Conservation (phyloP, 2,888 invertebrate genomes). For the Bursaphelenchus okinawaensis region DNA sequence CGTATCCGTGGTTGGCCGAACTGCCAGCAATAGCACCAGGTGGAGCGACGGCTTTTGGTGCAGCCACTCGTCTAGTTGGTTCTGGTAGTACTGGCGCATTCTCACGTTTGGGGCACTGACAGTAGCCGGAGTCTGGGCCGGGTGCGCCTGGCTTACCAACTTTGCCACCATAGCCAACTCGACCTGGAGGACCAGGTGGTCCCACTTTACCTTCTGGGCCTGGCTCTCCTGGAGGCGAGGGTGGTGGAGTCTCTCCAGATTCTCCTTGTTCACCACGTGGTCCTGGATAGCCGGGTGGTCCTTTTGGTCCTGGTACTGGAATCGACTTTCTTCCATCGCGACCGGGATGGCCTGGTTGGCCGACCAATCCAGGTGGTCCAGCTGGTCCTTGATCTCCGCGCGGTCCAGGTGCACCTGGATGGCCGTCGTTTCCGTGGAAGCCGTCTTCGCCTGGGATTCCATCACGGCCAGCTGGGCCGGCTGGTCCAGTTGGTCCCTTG, state of each 20-base stretch:
- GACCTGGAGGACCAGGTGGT: constrained; percentile 5
- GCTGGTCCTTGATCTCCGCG: constrained; percentile 29
- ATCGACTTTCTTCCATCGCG: constrained; percentile 11
- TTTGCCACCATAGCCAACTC: neutral
- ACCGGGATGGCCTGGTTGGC: neutral
- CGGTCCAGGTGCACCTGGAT: constrained; percentile 35
- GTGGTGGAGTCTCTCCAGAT: constrained; percentile 14
- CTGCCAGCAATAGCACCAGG: neutral
- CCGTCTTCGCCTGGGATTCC: constrained; percentile 28
- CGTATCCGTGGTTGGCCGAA: neutral
- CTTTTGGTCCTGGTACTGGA: constrained; percentile 12
- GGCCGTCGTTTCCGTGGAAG: constrained; percentile 15
- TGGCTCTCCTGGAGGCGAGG: constrained; percentile 19
- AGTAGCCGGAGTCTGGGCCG: constrained; percentile 24
- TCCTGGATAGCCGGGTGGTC: constrained; percentile 9
- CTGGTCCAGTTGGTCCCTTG: constrained; percentile 38
- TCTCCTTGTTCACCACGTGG: constrained; percentile 16
- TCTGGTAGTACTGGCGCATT: neutral
- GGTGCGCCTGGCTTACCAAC: constrained; percentile 12
- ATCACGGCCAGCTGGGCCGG: constrained; percentile 28
- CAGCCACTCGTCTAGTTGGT: neutral
- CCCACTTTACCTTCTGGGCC: neutral
- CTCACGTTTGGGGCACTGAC: constrained; percentile 20
- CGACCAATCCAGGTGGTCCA: neutral
- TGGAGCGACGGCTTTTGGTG: neutral